phyloP scores from a whole-genome alignment of 2,797 vertebrate species.

The Platyrinchus mystaceus region DNA sequence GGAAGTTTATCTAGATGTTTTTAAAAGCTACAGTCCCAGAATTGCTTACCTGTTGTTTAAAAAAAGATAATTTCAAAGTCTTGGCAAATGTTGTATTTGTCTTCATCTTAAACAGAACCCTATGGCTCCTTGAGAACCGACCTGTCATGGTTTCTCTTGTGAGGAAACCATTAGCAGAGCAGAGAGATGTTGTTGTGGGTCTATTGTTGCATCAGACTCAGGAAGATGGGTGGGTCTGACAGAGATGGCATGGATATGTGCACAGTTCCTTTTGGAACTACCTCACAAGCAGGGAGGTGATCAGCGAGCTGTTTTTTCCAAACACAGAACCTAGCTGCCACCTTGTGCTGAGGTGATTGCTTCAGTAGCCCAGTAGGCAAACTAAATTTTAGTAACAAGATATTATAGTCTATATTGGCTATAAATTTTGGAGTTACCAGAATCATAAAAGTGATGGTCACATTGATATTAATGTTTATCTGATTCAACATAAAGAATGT shows the following conservation, averaged over 20 bases:
- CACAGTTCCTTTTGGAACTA: background rate
- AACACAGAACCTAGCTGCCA: background rate
- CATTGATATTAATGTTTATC: conserved; percentile 6
- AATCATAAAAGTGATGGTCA: background rate
- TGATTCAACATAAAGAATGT: conserved; percentile 4
- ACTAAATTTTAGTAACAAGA: background rate
- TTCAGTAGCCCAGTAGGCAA: background rate
- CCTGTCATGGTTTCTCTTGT: background rate
- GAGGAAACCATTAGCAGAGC: background rate
- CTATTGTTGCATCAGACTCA: background rate
- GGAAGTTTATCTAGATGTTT: background rate
- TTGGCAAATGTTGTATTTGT: background rate
- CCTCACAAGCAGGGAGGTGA: background rate
- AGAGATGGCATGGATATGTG: background rate
- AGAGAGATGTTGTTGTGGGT: background rate
- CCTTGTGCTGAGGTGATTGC: background rate
- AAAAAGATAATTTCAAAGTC: background rate
- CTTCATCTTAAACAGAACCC: background rate
- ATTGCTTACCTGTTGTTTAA: background rate
- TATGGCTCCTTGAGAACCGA: background rate
- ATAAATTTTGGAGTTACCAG: background rate
- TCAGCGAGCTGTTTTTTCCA: background rate
- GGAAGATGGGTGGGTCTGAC: background rate
- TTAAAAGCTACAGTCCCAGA: background rate
- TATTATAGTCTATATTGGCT: background rate